Evolutionary conservation across 2,888 invertebrate species (phyloP).

Genomic region (Heteromyza rotundicornis): DNA sequence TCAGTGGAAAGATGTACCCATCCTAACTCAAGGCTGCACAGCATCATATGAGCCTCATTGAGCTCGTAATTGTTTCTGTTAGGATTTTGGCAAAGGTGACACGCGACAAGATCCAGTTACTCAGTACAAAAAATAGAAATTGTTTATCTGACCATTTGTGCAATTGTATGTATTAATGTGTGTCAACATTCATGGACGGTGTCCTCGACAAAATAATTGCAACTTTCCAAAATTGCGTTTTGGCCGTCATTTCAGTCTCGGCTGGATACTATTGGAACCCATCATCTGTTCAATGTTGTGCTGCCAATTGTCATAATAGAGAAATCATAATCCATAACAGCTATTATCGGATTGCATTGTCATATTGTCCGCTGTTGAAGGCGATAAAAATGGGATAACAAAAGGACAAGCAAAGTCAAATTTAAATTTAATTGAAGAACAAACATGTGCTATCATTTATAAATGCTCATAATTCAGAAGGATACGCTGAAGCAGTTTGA

Average conservation of each 20-base stretch:
- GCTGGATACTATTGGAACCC: not conserved
- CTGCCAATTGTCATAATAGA: conserved; percentile 49
- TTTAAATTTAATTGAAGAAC: conserved; percentile 48
- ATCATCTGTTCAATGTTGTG: conserved; percentile 4
- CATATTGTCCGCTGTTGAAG: conserved; percentile 2
- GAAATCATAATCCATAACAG: conserved; percentile 43
- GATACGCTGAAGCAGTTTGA: not conserved
- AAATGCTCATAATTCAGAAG: conserved; percentile 18
- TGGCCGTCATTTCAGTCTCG: too few relatives aligned
- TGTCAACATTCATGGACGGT: conserved; percentile 9
- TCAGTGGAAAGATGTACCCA: too few relatives aligned
- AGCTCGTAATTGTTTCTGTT: not conserved
- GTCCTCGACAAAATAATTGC: not conserved
- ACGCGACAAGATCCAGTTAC: conserved; percentile 18
- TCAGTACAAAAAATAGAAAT: not conserved
- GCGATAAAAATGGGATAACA: too few relatives aligned
- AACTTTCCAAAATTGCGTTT: not conserved
- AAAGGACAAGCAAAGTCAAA: too few relatives aligned
- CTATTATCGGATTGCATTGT: conserved; percentile 2
- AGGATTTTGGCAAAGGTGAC: conserved; percentile 9
- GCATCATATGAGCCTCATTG: not conserved
- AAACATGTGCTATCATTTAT: conserved; percentile 47
- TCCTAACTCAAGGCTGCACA: not conserved
- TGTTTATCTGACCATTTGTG: not conserved
- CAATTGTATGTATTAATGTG: not conserved